Base-by-base conservation (phyloP, 2,113 vertebrate species). In the Percina caprodes region DNA sequence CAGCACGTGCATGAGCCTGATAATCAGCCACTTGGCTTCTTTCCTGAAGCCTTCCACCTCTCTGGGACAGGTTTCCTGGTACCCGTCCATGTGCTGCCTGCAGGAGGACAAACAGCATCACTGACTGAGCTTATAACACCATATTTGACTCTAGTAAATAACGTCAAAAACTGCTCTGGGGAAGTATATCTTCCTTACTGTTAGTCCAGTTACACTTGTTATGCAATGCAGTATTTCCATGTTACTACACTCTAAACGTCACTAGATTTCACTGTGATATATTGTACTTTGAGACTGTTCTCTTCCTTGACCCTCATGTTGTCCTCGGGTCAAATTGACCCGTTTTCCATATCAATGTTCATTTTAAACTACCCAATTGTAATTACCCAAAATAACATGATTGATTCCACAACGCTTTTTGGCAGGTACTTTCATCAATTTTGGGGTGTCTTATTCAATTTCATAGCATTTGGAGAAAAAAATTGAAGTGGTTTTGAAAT, bases 61-160 rank as follows among this genome's bases (percentile, higher is more conserved):
- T 2, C 2, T 2, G 0, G 89, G 62, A 58, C 91, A 91, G 30
- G 35, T 26, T 5, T 71, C 63, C 23, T 21, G 74, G 82, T 92
- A 94, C 0, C 0, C 61, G 16, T 93, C 91, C 87, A 94, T 93
- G 86, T 94, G 85, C 62, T 89, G 23, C 78, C 95, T 96, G 74
- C 35, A 74, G 48, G 51, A 58, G 7, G 16, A 24, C 8, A 14
- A 24, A 49, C 45, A 54, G 21, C 5, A 21, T 23, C 48, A 66
- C 3, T 18, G 45, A 2, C n/a, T 15, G 54, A 69, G 0, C n/a
- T 7, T 35, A 4, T 39, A 7, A 15, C 0, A 4, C 12, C 4
- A 24, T 24, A 6, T 16, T n/a, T 14, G 65, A 49, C 46, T 30
- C 49, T 24, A 19, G 63, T 19, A 14, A 1, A 33, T 30, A 30